phyloP scores from a whole-genome alignment of 2,888 invertebrate genomes.

The Cheilosia grossa region DNA sequence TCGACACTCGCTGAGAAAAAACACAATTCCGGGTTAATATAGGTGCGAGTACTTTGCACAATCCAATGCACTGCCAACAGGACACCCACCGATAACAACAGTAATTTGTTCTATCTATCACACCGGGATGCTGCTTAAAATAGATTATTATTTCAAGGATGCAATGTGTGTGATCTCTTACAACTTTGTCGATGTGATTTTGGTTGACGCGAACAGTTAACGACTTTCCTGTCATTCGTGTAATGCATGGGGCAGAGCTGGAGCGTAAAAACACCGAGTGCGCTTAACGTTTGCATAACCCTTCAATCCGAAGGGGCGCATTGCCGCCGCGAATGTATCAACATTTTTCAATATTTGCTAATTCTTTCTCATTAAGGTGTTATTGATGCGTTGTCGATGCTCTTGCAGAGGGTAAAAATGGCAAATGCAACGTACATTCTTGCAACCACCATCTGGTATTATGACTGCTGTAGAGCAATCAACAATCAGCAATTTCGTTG shows the following conservation, averaged over 20 bases:
- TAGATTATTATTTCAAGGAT: conserved; percentile 1
- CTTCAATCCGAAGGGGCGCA: background rate
- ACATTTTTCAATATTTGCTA: conserved; percentile 37
- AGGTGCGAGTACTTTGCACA: too few species aligned
- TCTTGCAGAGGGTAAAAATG: background rate
- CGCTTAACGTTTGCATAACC: conserved; percentile 1
- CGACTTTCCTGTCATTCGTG: background rate
- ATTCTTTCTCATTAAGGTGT: conserved; percentile 5
- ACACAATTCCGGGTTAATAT: too few species aligned
- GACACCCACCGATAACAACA: background rate
- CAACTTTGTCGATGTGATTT: background rate
- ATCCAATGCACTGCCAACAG: background rate
- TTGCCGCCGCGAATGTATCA: background rate
- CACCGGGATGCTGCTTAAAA: conserved; percentile 11
- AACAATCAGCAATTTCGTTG: too few species aligned
- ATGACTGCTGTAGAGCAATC: too few species aligned
- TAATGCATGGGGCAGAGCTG: too few species aligned
- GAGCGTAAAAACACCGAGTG: background rate
- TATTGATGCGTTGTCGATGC: conserved; percentile 11
- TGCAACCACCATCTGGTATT: too few species aligned
- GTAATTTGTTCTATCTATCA: background rate
- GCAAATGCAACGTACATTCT: background rate
- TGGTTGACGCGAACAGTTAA: conserved; percentile 6
- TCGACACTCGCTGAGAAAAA: too few species aligned
- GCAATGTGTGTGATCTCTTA: background rate